These are phyloP conservation scores for Ormyrus labotus DNA, from an alignment of 2,888 invertebrate genomes.

Conservation along the genomic window DNA sequence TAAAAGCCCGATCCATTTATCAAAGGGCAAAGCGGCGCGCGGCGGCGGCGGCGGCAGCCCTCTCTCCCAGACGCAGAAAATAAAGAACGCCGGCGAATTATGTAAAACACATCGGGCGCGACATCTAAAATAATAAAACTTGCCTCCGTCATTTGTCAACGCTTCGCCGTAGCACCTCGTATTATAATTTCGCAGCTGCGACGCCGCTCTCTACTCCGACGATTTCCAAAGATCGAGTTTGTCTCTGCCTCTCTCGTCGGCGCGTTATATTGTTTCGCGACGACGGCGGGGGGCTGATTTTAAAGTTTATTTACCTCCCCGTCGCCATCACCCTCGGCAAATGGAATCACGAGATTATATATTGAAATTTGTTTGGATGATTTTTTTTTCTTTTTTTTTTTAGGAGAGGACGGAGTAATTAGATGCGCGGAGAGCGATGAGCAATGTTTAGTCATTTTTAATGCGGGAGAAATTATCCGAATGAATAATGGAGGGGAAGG, in stretches of 20 bases:
- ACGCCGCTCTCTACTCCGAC: constrained; percentile 33
- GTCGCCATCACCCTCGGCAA: not conserved
- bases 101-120: constrained; percentile 71
- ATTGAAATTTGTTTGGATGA: constrained; percentile 13
- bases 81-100: constrained; percentile 61
- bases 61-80: constrained; percentile 14
- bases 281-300: constrained; percentile 7
- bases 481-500: no score
- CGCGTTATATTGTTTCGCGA: constrained; percentile 40
- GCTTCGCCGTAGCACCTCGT: constrained; percentile 62
- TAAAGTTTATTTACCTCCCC: constrained; percentile 46
- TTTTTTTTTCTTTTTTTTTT: constrained; percentile 20
- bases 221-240: constrained; percentile 56
- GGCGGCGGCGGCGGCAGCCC: not conserved
- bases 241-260: constrained; percentile 45
- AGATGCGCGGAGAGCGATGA: not conserved
- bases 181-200: constrained; percentile 65
- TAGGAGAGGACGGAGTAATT: no score
- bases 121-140: constrained; percentile 76
- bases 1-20: constrained; percentile 73
- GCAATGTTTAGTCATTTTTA: not conserved
- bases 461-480: no score
- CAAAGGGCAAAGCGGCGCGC: constrained; percentile 63
- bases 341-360: constrained; percentile 23
- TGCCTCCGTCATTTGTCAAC: constrained; percentile 75